phyloP scores from a whole-genome alignment of 1,140 invertebrate species.

The Acromyrmex charruanus region DNA sequence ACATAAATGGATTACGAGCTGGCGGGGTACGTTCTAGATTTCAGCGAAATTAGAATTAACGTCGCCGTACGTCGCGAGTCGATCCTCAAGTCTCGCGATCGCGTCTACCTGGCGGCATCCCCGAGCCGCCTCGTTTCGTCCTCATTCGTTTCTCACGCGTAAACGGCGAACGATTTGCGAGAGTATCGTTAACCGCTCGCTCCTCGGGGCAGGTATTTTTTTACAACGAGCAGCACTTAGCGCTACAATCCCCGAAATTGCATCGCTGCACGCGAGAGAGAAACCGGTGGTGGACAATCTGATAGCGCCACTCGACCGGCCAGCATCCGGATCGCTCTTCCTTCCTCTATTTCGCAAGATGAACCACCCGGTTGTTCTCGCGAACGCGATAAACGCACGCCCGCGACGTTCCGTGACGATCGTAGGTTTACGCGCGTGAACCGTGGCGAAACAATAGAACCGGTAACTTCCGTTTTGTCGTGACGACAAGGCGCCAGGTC shows the following conservation, averaged over 20 bases:
- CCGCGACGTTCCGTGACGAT: constrained; percentile 41
- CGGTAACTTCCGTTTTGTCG: constrained; percentile 34
- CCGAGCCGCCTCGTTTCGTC: constrained; percentile 16
- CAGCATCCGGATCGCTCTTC: not conserved
- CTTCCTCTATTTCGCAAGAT: not conserved
- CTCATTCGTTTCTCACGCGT: constrained; percentile 67
- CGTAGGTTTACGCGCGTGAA: constrained; percentile 26
- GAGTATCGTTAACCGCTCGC: constrained; percentile 68
- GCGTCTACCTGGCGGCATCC: constrained; percentile 12
- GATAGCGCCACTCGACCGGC: not conserved
- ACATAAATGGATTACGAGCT: not conserved
- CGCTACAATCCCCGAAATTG: constrained; percentile 72
- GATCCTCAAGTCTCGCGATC: constrained; percentile 3
- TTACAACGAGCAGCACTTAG: constrained; percentile 64
- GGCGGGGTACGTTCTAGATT: constrained; percentile 19
- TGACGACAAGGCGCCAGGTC: not conserved
- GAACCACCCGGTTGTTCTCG: not conserved
- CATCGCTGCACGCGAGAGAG: constrained; percentile 68
- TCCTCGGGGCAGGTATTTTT: constrained; percentile 58
- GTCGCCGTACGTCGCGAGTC: not conserved
- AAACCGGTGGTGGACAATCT: constrained; percentile 52
- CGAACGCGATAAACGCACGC: not conserved
- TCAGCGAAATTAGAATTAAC: constrained; percentile 40
- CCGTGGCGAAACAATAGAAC: constrained; percentile 36
- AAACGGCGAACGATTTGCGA: constrained; percentile 58